A percentile compares a stretch with the other conserved stretches of the same genome.
These are phyloP conservation scores for Nephrotoma appendiculata DNA, from an alignment of 2,888 invertebrate species.

Conservation along the genomic window DNA sequence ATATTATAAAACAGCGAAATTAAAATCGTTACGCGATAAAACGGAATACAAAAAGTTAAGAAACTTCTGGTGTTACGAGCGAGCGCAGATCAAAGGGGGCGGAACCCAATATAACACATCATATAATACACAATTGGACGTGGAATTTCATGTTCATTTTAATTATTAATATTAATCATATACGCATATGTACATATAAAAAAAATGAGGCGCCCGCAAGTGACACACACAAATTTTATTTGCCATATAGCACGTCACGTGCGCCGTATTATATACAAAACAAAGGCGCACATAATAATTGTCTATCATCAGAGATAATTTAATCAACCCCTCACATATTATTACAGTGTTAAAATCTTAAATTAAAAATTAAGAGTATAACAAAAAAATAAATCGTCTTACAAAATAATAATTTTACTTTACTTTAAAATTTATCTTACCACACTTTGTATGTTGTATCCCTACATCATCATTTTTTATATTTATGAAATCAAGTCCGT, in stretches of 20 bases:
- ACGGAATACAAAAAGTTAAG: not conserved
- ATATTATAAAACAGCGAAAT: not conserved
- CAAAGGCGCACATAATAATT: not conserved
- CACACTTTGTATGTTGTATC: not conserved
- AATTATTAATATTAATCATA: not conserved
- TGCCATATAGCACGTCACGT: not conserved
- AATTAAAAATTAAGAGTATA: not conserved
- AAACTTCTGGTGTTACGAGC: slow-evolving; percentile 3
- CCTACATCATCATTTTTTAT: not conserved
- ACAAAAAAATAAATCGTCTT: not conserved
- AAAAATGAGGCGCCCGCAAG: not conserved
- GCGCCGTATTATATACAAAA: not conserved
- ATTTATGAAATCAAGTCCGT: not conserved
- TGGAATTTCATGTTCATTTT: not conserved
- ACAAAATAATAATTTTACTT: not conserved
- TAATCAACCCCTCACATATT: not conserved
- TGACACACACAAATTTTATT: not conserved
- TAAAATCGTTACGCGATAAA: not conserved
- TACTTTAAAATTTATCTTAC: not conserved
- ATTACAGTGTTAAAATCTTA: not conserved
- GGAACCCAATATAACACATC: slow-evolving; percentile 3
- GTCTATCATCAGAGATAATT: not conserved
- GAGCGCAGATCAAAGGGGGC: not conserved
- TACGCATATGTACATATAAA: not conserved
- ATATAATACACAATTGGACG: not conserved